phyloP scores from a whole-genome alignment of 1,140 invertebrate genomes.

The Scaptomyza montana region DNA sequence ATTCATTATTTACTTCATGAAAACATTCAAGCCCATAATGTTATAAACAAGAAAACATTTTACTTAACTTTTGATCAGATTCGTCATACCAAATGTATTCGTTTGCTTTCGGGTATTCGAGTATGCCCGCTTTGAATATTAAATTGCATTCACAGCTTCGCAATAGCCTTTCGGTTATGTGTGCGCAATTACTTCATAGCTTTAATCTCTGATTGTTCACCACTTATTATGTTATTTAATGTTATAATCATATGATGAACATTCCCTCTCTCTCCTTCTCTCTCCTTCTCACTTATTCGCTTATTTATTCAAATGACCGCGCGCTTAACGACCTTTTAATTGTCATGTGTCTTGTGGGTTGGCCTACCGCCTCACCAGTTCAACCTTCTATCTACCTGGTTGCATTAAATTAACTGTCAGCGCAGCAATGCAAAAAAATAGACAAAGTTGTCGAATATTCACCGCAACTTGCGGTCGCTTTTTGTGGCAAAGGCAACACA shows the following conservation, averaged over 20 bases:
- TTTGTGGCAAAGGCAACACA: not conserved
- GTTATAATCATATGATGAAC: not conserved
- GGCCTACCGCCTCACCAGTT: not conserved
- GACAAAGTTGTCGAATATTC: conserved; percentile 45
- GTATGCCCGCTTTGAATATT: too few relatives aligned
- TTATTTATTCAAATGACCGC: conserved; percentile 56
- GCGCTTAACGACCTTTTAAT: conserved; percentile 76
- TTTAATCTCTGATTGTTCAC: not conserved
- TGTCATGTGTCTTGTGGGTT: conserved; percentile 53
- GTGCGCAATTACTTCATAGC: too few relatives aligned
- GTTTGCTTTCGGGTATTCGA: too few relatives aligned
- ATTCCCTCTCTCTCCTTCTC: too few relatives aligned
- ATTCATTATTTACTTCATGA: too few relatives aligned
- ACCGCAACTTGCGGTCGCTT: conserved; percentile 18
- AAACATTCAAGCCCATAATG: too few relatives aligned
- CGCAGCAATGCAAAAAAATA: conserved; percentile 25
- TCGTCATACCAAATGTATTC: too few relatives aligned
- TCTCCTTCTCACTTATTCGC: too few relatives aligned
- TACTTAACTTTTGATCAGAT: too few relatives aligned
- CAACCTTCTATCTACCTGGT: not conserved
- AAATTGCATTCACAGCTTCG: not conserved
- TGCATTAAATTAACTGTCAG: conserved; percentile 35
- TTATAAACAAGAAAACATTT: too few relatives aligned
- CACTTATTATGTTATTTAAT: not conserved
- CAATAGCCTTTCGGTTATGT: not conserved